phyloP scores from a whole-genome alignment of 2,113 vertebrate species.

The Vulpes lagopus region DNA sequence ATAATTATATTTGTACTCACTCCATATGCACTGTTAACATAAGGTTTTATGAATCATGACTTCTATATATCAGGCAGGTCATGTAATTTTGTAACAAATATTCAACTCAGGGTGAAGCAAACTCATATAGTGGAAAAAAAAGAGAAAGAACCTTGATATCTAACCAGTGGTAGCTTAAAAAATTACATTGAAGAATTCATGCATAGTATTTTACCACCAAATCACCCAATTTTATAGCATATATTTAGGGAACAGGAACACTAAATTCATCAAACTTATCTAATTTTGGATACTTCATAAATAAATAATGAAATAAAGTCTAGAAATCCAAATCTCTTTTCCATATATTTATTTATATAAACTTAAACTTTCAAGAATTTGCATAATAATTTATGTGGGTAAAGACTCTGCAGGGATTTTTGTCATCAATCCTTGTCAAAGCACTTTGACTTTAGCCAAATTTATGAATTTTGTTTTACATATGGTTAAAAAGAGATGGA shows the following conservation, averaged over 20 bases:
- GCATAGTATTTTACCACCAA: not conserved
- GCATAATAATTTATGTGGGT: conserved; percentile 62
- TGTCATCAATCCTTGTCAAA: conserved; percentile 64
- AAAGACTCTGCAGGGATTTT: conserved; percentile 38
- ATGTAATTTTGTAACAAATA: conserved; percentile 72
- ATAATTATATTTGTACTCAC: conserved; percentile 75
- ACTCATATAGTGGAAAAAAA: not conserved
- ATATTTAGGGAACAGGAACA: not conserved
- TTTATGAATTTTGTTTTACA: conserved; percentile 71
- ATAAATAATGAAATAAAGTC: conserved; percentile 71
- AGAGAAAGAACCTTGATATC: not conserved
- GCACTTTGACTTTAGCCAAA: conserved; percentile 45
- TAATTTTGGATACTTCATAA: conserved; percentile 70
- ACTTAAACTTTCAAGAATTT: conserved; percentile 64
- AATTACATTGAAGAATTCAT: conserved; percentile 52
- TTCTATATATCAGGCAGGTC: conserved; percentile 66
- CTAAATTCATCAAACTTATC: conserved; percentile 66
- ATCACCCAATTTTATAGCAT: conserved; percentile 56
- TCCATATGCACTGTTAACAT: conserved; percentile 64
- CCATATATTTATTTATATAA: conserved; percentile 67
- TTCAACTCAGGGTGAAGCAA: conserved; percentile 44
- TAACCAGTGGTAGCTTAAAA: not conserved
- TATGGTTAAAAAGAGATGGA: conserved; percentile 2
- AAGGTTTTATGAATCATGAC: conserved; percentile 73
- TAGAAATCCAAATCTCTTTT: conserved; percentile 66